Percentiles rank a stretch among this genome's conserved stretches.
These are phyloP conservation scores for Pyralis farinalis DNA, from an alignment of 2,888 invertebrate species.

Conservation along the genomic window DNA sequence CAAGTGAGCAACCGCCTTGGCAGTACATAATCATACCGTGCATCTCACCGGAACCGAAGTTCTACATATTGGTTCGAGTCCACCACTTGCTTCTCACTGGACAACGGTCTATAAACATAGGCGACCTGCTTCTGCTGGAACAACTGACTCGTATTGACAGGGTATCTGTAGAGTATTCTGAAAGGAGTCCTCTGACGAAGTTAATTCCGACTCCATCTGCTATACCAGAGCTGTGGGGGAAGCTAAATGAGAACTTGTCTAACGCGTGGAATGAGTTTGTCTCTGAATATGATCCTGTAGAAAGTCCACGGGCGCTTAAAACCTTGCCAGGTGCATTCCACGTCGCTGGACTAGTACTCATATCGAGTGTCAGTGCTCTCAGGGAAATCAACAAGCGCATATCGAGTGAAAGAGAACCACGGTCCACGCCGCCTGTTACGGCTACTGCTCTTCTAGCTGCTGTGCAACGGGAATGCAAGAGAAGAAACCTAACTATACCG, in stretches of 20 bases:
- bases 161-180: slow-evolving; percentile 40
- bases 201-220: slow-evolving; percentile 83
- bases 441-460: slow-evolving; percentile 64
- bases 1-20: slow-evolving; percentile 88
- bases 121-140: slow-evolving; percentile 86
- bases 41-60: slow-evolving; percentile 75
- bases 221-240: slow-evolving; percentile 84
- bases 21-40: slow-evolving; percentile 88
- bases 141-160: slow-evolving; percentile 58
- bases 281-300: slow-evolving; percentile 88
- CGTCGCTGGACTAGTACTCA: slow-evolving; percentile 82
- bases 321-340: slow-evolving; percentile 81
- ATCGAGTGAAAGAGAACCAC: slow-evolving; percentile 40
- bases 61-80: slow-evolving; percentile 86
- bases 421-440: slow-evolving; percentile 60
- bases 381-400: slow-evolving; percentile 82
- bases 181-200: slow-evolving; percentile 71
- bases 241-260: slow-evolving; percentile 84
- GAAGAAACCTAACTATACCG: slow-evolving; percentile 58
- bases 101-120: slow-evolving; percentile 85
- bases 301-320: slow-evolving; percentile 84
- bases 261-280: slow-evolving; percentile 91
- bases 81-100: slow-evolving; percentile 89
- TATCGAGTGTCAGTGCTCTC: slow-evolving; percentile 83
- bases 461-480: slow-evolving; percentile 57